Evolutionary conservation across 2,113 vertebrate genomes (phyloP).

Genomic region (Naja naja): DNA sequence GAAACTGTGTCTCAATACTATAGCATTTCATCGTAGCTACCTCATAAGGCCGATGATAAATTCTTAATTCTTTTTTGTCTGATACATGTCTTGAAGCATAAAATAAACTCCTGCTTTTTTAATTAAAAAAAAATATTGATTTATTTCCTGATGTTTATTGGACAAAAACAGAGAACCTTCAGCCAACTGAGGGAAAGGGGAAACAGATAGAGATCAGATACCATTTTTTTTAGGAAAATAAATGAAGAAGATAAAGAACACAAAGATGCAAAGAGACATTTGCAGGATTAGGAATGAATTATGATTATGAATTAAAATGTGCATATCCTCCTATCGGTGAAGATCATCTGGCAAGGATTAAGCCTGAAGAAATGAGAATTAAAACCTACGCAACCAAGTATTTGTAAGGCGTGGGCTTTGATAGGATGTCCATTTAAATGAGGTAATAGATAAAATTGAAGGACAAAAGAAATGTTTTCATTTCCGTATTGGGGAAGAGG

Average conservation of each 20-base stretch:
- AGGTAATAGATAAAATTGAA: not conserved
- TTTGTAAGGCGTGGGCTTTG: not conserved
- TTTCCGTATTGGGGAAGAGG: not conserved
- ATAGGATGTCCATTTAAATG: too few species aligned
- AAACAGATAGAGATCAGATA: not conserved
- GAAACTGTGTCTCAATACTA: not conserved
- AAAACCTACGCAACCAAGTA: not conserved
- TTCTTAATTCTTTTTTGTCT: not conserved
- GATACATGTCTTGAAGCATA: not conserved
- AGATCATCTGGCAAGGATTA: not conserved
- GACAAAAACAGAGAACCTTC: not conserved
- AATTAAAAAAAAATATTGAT: not conserved
- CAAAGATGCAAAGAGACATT: not conserved
- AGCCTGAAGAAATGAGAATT: not conserved
- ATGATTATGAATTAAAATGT: not conserved
- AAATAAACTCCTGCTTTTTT: not conserved
- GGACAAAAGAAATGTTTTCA: not conserved
- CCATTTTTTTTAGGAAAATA: not conserved
- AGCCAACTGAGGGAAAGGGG: not conserved
- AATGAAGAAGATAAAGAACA: not conserved
- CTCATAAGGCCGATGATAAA: not conserved
- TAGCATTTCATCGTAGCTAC: not conserved
- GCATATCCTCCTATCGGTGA: not conserved
- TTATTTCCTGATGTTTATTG: not conserved
- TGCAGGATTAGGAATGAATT: not conserved